Evolutionary conservation across 1,140 invertebrate genomes (phyloP).

Genomic region (Drosophila takahashii): DNA sequence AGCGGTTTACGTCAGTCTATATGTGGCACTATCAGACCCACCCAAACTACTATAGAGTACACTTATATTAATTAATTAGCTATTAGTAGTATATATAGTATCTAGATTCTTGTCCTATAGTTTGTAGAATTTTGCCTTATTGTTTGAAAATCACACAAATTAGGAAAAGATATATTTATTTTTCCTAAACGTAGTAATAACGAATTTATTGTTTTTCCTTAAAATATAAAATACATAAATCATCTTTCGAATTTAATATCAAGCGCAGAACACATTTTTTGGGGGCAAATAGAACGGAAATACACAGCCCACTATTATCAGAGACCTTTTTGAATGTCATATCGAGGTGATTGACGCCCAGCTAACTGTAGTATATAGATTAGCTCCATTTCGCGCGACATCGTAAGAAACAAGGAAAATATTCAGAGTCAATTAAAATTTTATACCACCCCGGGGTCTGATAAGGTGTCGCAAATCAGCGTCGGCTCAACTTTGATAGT

Average conservation of each 20-base stretch:
- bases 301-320: conserved; percentile 11
- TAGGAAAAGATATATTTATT: too few relatives aligned
- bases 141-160: too few relatives aligned
- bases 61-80: not conserved
- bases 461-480: conserved; percentile 42
- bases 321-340: conserved; percentile 57
- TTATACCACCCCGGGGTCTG: conserved; percentile 36
- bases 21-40: not conserved
- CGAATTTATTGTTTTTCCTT: too few relatives aligned
- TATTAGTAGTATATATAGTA: too few relatives aligned
- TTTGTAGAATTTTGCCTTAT: too few relatives aligned
- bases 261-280: not conserved
- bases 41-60: not conserved
- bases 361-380: conserved; percentile 30
- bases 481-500: conserved; percentile 39
- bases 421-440: conserved; percentile 49
- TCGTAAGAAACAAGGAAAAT: conserved; percentile 5
- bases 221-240: too few relatives aligned
- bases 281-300: conserved; percentile 23
- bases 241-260: too few relatives aligned
- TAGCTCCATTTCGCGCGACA: conserved; percentile 24
- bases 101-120: too few relatives aligned
- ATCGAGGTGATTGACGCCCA: conserved; percentile 52
- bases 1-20: too few relatives aligned
- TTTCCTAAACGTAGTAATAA: too few relatives aligned